Conservation (phyloP, 2,113 vertebrate species). For the Callospermophilus lateralis region DNA sequence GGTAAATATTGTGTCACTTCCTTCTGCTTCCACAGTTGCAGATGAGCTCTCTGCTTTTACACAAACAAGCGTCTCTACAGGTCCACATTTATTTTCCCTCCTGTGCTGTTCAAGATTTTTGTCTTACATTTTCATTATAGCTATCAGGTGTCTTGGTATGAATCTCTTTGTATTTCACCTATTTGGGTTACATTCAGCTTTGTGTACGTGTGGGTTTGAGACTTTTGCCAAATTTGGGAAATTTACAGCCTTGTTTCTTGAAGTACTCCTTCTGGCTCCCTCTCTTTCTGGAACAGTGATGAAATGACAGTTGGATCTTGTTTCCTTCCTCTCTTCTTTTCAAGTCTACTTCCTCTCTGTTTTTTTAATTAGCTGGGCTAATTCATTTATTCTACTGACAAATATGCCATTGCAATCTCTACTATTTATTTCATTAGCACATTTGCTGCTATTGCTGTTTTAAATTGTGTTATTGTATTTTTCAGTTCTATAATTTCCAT, state of each 20-base stretch:
- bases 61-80: background rate
- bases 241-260: background rate
- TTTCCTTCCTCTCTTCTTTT: too few relatives aligned
- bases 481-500: constrained; percentile 26
- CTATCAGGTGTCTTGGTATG: background rate
- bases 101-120: background rate
- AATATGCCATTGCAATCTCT: background rate
- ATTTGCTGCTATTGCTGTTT: background rate
- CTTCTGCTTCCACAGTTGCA: background rate
- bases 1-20: background rate
- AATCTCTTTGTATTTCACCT: background rate
- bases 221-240: background rate
- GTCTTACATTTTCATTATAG: constrained; percentile 23
- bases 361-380: background rate
- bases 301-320: background rate
- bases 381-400: background rate
- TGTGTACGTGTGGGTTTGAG: background rate
- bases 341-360: background rate
- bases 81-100: background rate
- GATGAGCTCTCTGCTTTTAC: background rate
- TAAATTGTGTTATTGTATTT: background rate
- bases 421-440: background rate
- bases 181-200: background rate
- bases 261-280: background rate
- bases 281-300: background rate